Evolutionary conservation across 2,113 vertebrate species (phyloP), one percentile per base, ranked within the genome.

Genomic region (Hippopotamus amphibius): DNA sequence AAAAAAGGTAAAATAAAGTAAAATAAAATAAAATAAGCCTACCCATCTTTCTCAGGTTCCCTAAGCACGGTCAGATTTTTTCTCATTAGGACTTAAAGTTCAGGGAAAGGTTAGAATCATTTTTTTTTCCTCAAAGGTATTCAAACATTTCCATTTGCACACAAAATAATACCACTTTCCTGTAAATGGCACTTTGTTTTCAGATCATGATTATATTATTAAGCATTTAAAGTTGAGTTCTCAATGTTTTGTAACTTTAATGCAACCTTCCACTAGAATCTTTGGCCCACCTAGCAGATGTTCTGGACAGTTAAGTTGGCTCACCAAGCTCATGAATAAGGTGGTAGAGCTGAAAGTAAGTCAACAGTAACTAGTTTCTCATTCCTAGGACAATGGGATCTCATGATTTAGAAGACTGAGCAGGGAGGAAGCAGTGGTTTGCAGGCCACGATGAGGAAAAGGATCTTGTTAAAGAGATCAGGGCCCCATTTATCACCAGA

Each of bases 61-160:
- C 57, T 88, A 37, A 82, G 5, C 33, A 33, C 2, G 2, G 24
- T 46, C 28, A 46, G 43, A 65, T 66, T 59, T 92, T 76, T 59
- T 94, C 57, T 55, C 24, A 46, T 22, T 53, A 80, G 87, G 37
- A 66, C 21, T 88, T 87, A 69, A 15, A 57, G 41, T 95, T 96
- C 26, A 95, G 74, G 79, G 19, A 87, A 92, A 19, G 1, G 88
- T 72, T 76, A 65, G 55, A 93, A 69, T 94, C 15, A 46, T 88
- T 81, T 37, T 55, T 93, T 94, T 94, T 77, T 37, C 37, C 68
- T 76, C 61, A 59, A 16, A 79, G 69, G 69, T 72, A 94, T 79
- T 74, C 59, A 92, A 84, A 71, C 5, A 50, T 90, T 91, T 77
- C 6, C 63, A 91, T 65, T 91, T 77, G n/a, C 13, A 77, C 22